Evolutionary conservation across 1,140 invertebrate species (phyloP).

Genomic region (Reticulitermes speratus): DNA sequence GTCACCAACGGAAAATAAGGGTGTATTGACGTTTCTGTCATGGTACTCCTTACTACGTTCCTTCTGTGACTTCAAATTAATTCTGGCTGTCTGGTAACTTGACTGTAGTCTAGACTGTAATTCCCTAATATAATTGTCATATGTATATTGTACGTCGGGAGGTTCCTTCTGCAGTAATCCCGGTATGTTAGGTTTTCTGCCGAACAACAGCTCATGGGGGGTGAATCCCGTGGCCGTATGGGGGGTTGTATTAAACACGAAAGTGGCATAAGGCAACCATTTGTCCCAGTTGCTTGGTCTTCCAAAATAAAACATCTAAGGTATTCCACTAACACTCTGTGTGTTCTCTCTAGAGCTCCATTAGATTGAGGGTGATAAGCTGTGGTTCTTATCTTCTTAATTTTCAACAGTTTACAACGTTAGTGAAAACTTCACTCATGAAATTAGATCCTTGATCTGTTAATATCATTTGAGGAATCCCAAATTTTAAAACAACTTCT

Average conservation of each 20-base stretch:
- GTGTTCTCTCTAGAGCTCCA: constrained; percentile 43
- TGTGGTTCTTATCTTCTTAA: constrained; percentile 40
- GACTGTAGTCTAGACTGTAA: too few species aligned
- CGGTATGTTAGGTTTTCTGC: constrained; percentile 24
- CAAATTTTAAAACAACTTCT: constrained; percentile 13
- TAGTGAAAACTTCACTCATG: constrained; percentile 37
- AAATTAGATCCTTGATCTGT: constrained; percentile 29
- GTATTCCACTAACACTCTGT: constrained; percentile 42
- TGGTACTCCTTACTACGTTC: constrained; percentile 12
- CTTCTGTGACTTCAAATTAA: constrained; percentile 15
- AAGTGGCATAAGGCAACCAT: constrained; percentile 28
- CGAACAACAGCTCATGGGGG: constrained; percentile 29
- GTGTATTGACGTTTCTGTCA: constrained; percentile 12
- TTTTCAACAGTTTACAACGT: constrained; percentile 39
- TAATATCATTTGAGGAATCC: background rate
- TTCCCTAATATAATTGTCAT: background rate
- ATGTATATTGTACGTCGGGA: background rate
- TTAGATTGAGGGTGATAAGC: constrained; percentile 44
- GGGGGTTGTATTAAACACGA: constrained; percentile 31
- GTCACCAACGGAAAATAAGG: background rate
- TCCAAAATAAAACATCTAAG: constrained; percentile 41
- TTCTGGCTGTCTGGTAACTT: background rate
- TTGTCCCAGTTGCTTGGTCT: constrained; percentile 42
- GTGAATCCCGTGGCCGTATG: constrained; percentile 22
- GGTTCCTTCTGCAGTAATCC: constrained; percentile 20